phyloP scores from a whole-genome alignment of 2,797 vertebrate genomes.

The Cheirogaleus major region DNA sequence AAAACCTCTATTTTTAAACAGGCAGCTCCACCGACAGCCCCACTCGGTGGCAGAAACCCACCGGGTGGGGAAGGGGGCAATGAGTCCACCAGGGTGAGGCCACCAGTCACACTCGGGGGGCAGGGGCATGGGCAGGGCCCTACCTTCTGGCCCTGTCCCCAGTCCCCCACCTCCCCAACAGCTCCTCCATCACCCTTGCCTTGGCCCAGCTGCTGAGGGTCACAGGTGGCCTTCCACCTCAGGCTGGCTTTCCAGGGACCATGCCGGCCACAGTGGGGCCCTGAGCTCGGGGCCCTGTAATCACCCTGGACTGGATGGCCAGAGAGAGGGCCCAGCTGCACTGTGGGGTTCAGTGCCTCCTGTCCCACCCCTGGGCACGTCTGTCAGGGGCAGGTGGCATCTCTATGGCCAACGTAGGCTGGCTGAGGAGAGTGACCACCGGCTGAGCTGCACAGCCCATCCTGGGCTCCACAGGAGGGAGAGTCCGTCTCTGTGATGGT shows the following conservation, averaged over 20 bases:
- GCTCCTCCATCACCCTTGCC: neutral
- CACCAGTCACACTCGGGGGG: neutral
- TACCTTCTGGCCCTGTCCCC: neutral
- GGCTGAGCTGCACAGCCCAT: neutral
- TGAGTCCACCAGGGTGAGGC: neutral
- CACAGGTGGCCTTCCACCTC: neutral
- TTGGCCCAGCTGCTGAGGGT: neutral
- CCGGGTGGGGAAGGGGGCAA: neutral
- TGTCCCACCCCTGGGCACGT: too few species aligned
- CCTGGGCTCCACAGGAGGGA: neutral
- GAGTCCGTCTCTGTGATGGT: neutral
- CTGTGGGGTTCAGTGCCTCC: neutral
- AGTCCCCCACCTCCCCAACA: neutral
- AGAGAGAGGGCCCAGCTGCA: neutral
- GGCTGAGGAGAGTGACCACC: neutral
- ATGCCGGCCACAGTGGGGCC: too few species aligned
- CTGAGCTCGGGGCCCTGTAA: neutral
- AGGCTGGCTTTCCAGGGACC: neutral
- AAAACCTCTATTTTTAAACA: slow-evolving; percentile 25
- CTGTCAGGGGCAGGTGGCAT: fast-evolving
- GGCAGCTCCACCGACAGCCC: neutral
- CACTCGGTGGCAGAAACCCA: neutral
- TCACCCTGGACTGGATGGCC: neutral
- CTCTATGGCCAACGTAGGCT: neutral
- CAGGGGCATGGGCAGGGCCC: fast-evolving